A percentile compares a stretch with the other conserved stretches of the same genome.
These are phyloP conservation scores for Strix aluco DNA, from an alignment of 2,113 vertebrate genomes.

Conservation along the genomic window DNA sequence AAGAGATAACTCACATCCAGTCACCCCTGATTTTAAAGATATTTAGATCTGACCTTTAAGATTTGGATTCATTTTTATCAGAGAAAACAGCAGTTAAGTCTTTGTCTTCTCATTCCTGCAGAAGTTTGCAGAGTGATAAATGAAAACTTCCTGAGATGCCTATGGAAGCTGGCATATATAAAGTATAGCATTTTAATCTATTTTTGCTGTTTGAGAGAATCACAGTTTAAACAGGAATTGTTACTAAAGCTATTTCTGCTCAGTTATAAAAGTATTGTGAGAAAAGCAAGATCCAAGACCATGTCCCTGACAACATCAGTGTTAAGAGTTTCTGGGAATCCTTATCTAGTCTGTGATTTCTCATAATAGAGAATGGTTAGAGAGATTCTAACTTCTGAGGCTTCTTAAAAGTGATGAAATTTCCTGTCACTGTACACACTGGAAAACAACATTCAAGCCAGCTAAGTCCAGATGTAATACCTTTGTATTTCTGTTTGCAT, in stretches of 20 bases:
- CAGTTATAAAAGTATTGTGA: neutral
- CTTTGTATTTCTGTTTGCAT: neutral
- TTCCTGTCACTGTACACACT: neutral
- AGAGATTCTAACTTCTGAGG: neutral
- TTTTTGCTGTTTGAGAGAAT: neutral
- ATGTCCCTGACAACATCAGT: neutral
- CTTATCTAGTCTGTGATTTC: neutral
- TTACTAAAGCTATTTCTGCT: neutral
- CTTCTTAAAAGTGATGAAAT: neutral
- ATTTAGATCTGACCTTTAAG: neutral
- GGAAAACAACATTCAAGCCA: neutral
- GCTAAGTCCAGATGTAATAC: neutral
- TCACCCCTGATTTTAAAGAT: neutral
- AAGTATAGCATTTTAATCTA: neutral
- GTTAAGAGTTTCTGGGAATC: neutral
- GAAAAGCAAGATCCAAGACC: neutral
- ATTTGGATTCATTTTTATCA: neutral
- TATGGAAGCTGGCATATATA: neutral
- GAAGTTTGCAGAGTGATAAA: neutral
- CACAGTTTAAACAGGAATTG: neutral
- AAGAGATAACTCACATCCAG: neutral
- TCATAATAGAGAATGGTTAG: neutral
- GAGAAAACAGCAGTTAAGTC: neutral
- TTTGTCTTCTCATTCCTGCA: neutral
- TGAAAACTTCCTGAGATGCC: neutral